A percentile compares a stretch with the other conserved stretches of the same genome.
phyloP scores from a whole-genome alignment of 2,797 vertebrate genomes.

The Silurus aristotelis region DNA sequence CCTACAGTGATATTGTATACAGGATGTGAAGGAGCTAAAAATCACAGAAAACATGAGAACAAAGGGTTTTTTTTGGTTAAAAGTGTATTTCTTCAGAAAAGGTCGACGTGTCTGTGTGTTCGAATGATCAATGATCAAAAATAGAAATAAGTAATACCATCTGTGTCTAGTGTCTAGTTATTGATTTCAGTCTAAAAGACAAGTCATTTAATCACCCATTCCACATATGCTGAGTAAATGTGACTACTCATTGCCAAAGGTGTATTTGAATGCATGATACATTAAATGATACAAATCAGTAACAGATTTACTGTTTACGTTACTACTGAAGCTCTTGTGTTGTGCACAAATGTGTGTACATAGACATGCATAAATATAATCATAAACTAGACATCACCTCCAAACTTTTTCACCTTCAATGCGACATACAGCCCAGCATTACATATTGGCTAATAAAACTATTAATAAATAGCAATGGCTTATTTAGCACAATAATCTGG shows the following conservation, averaged over 20 bases:
- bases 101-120: neutral
- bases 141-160: neutral
- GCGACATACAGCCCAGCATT: neutral
- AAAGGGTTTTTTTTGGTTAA: neutral
- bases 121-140: neutral
- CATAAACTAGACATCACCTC: neutral
- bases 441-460: no score
- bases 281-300: neutral
- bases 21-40: neutral
- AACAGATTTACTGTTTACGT: neutral
- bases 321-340: neutral
- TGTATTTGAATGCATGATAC: neutral
- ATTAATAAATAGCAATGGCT: neutral
- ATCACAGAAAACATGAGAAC: no score
- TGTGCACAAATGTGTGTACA: neutral
- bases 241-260: neutral
- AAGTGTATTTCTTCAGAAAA: neutral
- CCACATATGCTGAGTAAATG: neutral
- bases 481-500: neutral
- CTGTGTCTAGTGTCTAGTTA: neutral
- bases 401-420: neutral
- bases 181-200: neutral
- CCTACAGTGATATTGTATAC: slow-evolving; percentile 7
- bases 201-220: neutral
- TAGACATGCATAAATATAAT: neutral